Evolutionary conservation across 2,113 vertebrate species (phyloP), one percentile per base, ranked within the genome.

Genomic region (Numenius arquata): DNA sequence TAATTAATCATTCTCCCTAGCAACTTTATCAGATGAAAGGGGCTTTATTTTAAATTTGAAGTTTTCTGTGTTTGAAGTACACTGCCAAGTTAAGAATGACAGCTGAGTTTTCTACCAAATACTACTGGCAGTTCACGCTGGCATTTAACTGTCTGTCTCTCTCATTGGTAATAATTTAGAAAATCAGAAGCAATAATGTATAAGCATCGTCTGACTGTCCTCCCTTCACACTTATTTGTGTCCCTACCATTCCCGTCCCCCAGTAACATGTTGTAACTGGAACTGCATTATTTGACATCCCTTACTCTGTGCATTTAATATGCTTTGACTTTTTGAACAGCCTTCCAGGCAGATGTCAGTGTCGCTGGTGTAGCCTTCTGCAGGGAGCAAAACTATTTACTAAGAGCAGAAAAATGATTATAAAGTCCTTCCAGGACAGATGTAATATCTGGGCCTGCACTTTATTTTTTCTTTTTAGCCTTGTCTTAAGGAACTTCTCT

Each of bases 81-180:
- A 15, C 53, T 67, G 52, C 13, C n/a, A 41, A 50, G 11, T 56
- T 88, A 41, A 80, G 86, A 76, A 70, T 29, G 55, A 34, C 3
- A 47, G 15, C 4, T 70, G 61, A 80, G 32, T 36, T 77, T 88
- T 86, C 59, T 73, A 73, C 26, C 36, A 48, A 48, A 58, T 9
- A 16, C 9, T 67, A n/a, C 43, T 59, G 56, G 43, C 9, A n/a
- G 29, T 52, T 78, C 38, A 32, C 71, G 36, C 41, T 50, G 26
- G 47, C 47, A 48, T 36, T 67, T 72, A 88, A 40, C 32, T 3
- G 0, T 38, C 29, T 0, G 0, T 58, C 14, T 27, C 50, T 61
- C 63, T 50, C 38, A 20, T 2, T 48, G 18, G 8, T 36, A 48
- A 36, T 50, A 45, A 74, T 45, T 41, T 17, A 67, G 29, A 71